Evolutionary conservation across 2,797 vertebrate species (phyloP), one percentile per base, ranked within the genome.

Genomic region (Molothrus aeneus): DNA sequence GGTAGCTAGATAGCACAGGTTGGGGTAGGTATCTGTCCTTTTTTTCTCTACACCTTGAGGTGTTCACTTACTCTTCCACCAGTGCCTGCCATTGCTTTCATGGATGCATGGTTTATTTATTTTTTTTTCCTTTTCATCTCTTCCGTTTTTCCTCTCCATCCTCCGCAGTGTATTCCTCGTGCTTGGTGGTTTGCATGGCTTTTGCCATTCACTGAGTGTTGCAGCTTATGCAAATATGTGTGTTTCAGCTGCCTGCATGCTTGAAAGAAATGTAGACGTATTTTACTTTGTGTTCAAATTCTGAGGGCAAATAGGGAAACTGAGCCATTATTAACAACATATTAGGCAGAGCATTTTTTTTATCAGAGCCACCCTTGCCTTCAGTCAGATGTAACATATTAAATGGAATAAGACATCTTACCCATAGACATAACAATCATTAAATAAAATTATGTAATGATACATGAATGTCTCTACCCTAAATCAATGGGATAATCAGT

Each of bases 1-100:
- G 99, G 99, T 98, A 99, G 99, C 99, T 99, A 99, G 99, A 99
- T 98, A 99, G 99, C 98, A 91, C 98, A 98, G 99, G 98, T 99
- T 98, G 98, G 98, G 99, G 99, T 99, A 99, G 99, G 99, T 99
- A 99, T 98, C 98, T 97, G 96, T 97, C 96, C 98, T 98, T 98
- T 97, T 97, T 97, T 96, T 98, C 94, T 98, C 96, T 96, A 96
- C 96, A 88, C 93, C 95, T 91, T 80, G 57, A 95, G 96, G 96
- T 97, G 73, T 97, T 95, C 75, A 65, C 95, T 96, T 94, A 87
- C 36, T 80, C 85, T 83, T 90, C 85, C 85, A 96, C 94, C 86
- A 91, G 71, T 94, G 88, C 95, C 72, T 93, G 71, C 83, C 94
- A 91, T 95, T 92, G 91, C 95, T 93, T 82, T 95, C 84, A 86